A percentile compares a stretch with the other conserved stretches of the same genome.
Evolutionary conservation across 2,888 invertebrate genomes (phyloP).

Genomic region (Tortrix viridana): DNA sequence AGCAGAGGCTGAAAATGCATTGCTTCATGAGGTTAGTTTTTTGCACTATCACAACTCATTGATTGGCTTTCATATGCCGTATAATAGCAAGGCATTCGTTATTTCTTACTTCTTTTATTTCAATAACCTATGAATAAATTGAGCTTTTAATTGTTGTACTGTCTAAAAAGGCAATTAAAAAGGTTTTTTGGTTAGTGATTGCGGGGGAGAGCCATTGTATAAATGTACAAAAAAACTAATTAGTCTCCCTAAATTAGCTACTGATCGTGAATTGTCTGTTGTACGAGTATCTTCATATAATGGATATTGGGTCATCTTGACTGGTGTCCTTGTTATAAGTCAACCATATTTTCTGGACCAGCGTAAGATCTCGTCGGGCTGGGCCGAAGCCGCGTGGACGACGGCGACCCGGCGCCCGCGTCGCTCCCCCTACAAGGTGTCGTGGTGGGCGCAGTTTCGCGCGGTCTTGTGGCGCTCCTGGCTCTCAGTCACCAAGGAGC

Average conservation of each 20-base stretch:
- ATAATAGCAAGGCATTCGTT: too few relatives aligned
- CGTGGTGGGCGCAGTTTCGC: constrained; percentile 94
- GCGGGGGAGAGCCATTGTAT: too few relatives aligned
- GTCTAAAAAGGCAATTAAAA: too few relatives aligned
- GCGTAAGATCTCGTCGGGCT: constrained; percentile 70
- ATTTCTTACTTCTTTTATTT: too few relatives aligned
- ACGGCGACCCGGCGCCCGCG: constrained; percentile 63
- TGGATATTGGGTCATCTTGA: not conserved
- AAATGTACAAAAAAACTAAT: too few relatives aligned
- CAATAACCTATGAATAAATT: too few relatives aligned
- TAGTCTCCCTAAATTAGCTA: too few relatives aligned
- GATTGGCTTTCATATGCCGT: not conserved
- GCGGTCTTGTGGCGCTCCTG: constrained; percentile 96
- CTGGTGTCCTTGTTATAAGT: not conserved
- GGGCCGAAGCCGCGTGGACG: constrained; percentile 74
- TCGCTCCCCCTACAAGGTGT: constrained; percentile 89
- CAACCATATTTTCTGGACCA: constrained; percentile 39
- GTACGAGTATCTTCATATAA: too few relatives aligned
- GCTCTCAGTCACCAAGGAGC: constrained; percentile 95
- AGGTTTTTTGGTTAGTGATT: too few relatives aligned
- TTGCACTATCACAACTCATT: not conserved
- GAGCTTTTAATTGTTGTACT: too few relatives aligned
- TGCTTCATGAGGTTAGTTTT: constrained; percentile 63
- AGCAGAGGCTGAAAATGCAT: constrained; percentile 82
- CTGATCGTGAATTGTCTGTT: too few relatives aligned